Percentiles rank a stretch among this genome's conserved stretches.
phyloP scores from a whole-genome alignment of 2,113 vertebrate species.

The Panthera leo region DNA sequence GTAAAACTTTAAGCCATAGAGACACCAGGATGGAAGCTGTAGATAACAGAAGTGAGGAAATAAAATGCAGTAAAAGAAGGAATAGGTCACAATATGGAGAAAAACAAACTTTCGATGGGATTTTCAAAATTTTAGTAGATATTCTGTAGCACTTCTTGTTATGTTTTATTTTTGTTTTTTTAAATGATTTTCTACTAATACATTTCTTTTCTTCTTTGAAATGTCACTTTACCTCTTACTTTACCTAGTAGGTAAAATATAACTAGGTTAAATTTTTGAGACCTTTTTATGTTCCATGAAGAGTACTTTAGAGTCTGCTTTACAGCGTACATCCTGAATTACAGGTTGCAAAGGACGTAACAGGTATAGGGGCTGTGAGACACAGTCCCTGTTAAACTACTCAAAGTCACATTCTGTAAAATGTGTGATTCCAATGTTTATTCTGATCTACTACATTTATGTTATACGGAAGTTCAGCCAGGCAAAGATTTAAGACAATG shows the following conservation, averaged over 20 bases:
- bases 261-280: slow-evolving; percentile 13
- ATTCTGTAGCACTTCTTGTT: not conserved
- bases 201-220: slow-evolving; percentile 37
- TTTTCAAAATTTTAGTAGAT: not conserved
- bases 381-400: not conserved
- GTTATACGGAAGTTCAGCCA: not conserved
- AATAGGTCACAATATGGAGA: not conserved
- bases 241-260: not conserved
- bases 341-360: not conserved
- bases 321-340: not conserved
- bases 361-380: not conserved
- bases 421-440: slow-evolving; percentile 35
- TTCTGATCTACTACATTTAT: slow-evolving; percentile 3
- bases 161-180: not conserved
- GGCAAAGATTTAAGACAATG: slow-evolving; percentile 29
- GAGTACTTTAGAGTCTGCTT: not conserved
- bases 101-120: not conserved
- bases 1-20: not conserved
- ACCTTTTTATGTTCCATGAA: not conserved
- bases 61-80: not conserved
- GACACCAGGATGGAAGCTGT: not conserved
- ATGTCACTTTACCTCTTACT: not conserved
- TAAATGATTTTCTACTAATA: not conserved
- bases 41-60: not conserved
- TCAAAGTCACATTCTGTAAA: not conserved